phyloP scores from a whole-genome alignment of 2,888 invertebrate genomes.

The Drosophila meridionalis region DNA sequence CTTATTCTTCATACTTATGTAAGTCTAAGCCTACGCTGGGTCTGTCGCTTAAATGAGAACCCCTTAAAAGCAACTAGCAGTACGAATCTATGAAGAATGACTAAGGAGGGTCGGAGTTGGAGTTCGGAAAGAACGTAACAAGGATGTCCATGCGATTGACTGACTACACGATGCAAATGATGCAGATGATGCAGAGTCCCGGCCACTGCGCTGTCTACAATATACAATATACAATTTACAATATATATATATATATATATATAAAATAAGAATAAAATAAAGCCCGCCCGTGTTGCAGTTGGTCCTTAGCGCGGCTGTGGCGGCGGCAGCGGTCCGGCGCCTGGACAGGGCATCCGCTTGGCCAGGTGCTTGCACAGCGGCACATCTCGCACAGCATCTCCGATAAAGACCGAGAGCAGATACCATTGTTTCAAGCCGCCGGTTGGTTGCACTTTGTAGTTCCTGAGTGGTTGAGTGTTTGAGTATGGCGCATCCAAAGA shows the following conservation, averaged over 20 bases:
- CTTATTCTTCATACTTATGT: slow-evolving; percentile 63
- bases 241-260: neutral
- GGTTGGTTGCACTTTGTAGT: slow-evolving; percentile 91
- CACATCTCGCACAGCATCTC: slow-evolving; percentile 93
- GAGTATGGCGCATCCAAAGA: slow-evolving; percentile 36
- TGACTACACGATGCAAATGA: slow-evolving; percentile 45
- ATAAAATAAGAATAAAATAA: slow-evolving; percentile 9
- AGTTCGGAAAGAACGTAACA: slow-evolving; percentile 39
- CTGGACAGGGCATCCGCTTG: slow-evolving; percentile 88
- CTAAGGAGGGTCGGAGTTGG: slow-evolving; percentile 14
- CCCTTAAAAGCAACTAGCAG: slow-evolving; percentile 66
- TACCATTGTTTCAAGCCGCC: slow-evolving; percentile 91
- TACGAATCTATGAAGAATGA: slow-evolving; percentile 45
- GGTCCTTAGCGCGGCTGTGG: slow-evolving; percentile 77
- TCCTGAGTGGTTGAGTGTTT: slow-evolving; percentile 85
- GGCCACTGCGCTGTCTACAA: slow-evolving; percentile 17
- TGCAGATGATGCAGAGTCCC: slow-evolving; percentile 23
- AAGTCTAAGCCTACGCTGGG: slow-evolving; percentile 61
- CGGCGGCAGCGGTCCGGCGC: slow-evolving; percentile 82
- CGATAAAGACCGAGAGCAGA: slow-evolving; percentile 93
- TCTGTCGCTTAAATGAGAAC: slow-evolving; percentile 65
- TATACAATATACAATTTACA: slow-evolving; percentile 1
- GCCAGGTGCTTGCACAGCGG: slow-evolving; percentile 92
- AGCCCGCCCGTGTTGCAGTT: slow-evolving; percentile 37
- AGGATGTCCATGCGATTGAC: slow-evolving; percentile 69